phyloP scores from a whole-genome alignment of 2,797 vertebrate species.

The Lateolabrax maculatus region DNA sequence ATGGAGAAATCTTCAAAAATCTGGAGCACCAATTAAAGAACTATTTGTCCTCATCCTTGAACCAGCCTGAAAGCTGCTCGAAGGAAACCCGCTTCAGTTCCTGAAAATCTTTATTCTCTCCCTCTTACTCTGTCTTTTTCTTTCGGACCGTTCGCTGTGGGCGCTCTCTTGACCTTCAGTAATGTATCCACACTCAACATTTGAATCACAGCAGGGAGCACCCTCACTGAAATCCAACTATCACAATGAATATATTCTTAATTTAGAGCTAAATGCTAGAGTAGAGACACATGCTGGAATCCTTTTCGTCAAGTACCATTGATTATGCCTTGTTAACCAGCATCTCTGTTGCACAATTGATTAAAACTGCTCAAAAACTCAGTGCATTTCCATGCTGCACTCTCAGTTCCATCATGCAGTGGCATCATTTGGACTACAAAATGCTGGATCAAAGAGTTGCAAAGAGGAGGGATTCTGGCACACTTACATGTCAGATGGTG shows the following conservation, averaged over 20 bases:
- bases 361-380: slow-evolving; percentile 2
- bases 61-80: slow-evolving; percentile 53
- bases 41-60: slow-evolving; percentile 50
- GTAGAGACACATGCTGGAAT: background rate
- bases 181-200: slow-evolving; percentile 62
- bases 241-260: slow-evolving; percentile 37
- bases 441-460: slow-evolving; percentile 74
- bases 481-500: slow-evolving; percentile 70
- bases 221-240: slow-evolving; percentile 35
- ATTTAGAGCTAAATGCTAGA: slow-evolving; percentile 39
- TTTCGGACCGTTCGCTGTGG: slow-evolving; percentile 24
- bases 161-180: slow-evolving; percentile 68
- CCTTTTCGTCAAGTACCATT: slow-evolving; percentile 14
- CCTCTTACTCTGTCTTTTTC: slow-evolving; percentile 24
- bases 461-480: slow-evolving; percentile 64
- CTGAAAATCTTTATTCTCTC: slow-evolving; percentile 56
- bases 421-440: slow-evolving; percentile 70
- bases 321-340: slow-evolving; percentile 26
- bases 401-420: background rate
- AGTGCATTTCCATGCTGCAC: background rate
- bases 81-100: slow-evolving; percentile 62
- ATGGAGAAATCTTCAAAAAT: slow-evolving; percentile 74
- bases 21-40: slow-evolving; percentile 74
- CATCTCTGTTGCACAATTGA: background rate
- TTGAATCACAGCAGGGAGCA: slow-evolving; percentile 56